Conservation (phyloP, 1,140 invertebrate genomes). For the Leptinotarsa defecta region DNA sequence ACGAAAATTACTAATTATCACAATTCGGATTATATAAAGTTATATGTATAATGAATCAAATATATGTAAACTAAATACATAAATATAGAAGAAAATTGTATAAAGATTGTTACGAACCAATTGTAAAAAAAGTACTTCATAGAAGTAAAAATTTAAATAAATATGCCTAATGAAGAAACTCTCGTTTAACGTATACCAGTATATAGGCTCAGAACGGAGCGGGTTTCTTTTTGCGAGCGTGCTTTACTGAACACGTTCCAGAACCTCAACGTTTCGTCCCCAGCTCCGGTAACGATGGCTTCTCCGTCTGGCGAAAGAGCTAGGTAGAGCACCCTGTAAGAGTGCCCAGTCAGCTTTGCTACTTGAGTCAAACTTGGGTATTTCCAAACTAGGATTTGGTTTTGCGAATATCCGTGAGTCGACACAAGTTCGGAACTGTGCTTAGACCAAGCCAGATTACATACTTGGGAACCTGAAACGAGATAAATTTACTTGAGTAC, state of each 20-base stretch:
- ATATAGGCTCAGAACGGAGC: slow-evolving; percentile 96
- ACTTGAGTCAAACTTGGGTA: slow-evolving; percentile 97
- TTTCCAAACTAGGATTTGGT: slow-evolving; percentile 99
- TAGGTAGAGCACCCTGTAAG: slow-evolving; percentile 94
- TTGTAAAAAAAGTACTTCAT: slow-evolving; percentile 23
- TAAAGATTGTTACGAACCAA: slow-evolving; percentile 7
- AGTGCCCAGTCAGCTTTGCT: slow-evolving; percentile 97
- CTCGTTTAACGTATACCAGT: slow-evolving; percentile 76
- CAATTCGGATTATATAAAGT: slow-evolving; percentile 4
- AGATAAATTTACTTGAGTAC: too few relatives aligned
- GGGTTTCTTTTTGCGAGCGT: slow-evolving; percentile 91
- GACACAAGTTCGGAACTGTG: slow-evolving; percentile 97
- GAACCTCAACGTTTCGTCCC: slow-evolving; percentile 97
- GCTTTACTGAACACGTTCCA: slow-evolving; percentile 99
- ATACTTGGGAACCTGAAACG: slow-evolving; percentile 87
- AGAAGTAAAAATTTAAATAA: slow-evolving; percentile 15
- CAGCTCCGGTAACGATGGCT: slow-evolving; percentile 98
- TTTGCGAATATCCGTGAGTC: slow-evolving; percentile 99
- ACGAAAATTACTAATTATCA: slow-evolving; percentile 11
- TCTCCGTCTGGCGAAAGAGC: slow-evolving; percentile 99
- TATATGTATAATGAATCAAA: neutral
- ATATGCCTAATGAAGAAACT: neutral
- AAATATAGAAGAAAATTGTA: slow-evolving; percentile 10
- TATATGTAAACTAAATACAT: slow-evolving; percentile 17
- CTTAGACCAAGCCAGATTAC: slow-evolving; percentile 99